A percentile compares a stretch with the other conserved stretches of the same genome.
Conservation (phyloP, 1,140 invertebrate genomes). For the Dendrolimus kikuchii region DNA sequence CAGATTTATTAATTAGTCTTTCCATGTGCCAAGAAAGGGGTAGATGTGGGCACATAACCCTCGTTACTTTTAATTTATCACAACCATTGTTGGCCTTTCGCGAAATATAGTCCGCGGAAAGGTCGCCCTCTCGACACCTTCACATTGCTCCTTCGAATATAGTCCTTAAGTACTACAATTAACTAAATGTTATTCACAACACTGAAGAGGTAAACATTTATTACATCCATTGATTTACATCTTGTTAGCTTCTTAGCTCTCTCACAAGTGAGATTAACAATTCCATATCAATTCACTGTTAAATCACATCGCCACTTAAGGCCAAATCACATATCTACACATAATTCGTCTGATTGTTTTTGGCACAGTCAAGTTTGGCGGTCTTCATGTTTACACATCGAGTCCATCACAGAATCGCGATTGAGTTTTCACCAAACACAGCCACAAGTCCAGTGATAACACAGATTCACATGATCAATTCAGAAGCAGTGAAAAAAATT, state of each 20-base stretch:
- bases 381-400: constrained; percentile 19
- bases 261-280: constrained; percentile 15
- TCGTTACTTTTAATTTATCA: constrained; percentile 40
- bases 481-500: no score
- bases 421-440: constrained; percentile 40
- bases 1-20: constrained; percentile 44
- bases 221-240: constrained; percentile 43
- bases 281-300: constrained; percentile 36
- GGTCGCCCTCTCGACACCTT: constrained; percentile 12
- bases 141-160: constrained; percentile 32
- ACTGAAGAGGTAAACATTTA: constrained; percentile 67
- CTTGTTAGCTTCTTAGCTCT: constrained; percentile 33
- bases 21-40: constrained; percentile 12
- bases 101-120: constrained; percentile 22
- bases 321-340: constrained; percentile 28
- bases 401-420: constrained; percentile 31
- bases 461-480: no score
- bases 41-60: constrained; percentile 20
- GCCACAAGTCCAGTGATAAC: background rate
- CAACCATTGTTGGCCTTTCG: constrained; percentile 39
- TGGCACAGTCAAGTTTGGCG: constrained; percentile 48
- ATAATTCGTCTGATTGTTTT: constrained; percentile 41
- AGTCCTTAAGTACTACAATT: constrained; percentile 27
- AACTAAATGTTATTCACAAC: constrained; percentile 59
- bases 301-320: constrained; percentile 30